Evolutionary conservation across 2,113 vertebrate genomes (phyloP), one percentile per base, ranked within the genome.

Genomic region (Campylomormyrus tamandua): DNA sequence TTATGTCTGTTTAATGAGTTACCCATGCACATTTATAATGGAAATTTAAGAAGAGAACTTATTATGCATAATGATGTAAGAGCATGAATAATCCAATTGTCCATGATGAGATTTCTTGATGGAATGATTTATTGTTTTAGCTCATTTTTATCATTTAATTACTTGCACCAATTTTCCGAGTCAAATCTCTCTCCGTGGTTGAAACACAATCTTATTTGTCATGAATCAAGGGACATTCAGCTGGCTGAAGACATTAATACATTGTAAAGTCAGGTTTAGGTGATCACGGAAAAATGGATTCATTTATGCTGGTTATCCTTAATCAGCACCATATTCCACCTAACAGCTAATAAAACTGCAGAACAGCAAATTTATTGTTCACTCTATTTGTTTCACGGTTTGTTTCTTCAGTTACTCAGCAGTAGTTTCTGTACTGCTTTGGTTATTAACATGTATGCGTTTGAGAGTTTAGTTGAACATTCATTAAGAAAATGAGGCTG

Each of bases 61-160:
- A 93, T 91, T 90, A 52, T 45, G 91, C 90, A 92, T 94, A 93
- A 93, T 93, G 92, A 93, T 91, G 87, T 88, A 92, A 91, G 94
- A 92, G 94, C 92, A 93, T 92, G 92, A 94, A 93, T 92, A 94
- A 92, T 92, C 92, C 93, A 94, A 94, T 94, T 94, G 92, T 94
- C 94, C 94, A 94, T 94, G 93, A 95, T 95, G 95, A 92, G 92
- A 93, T 77, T 94, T 94, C 93, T 94, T 94, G 92, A 94, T 94
- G 93, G 91, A 91, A 90, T 92, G 92, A 95, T 94, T 94, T 90
- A 92, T 95, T 94, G 93, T 94, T 93, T 90, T 24, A 88, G 90
- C 93, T 91, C 89, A 39, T 88, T 92, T 90, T 95, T 94, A 95
- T 95, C 94, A 95, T 95, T 92, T 95, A 95, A 95, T 95, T 95